Evolutionary conservation across 2,888 invertebrate species (phyloP).

Genomic region (Lottia scabra): DNA sequence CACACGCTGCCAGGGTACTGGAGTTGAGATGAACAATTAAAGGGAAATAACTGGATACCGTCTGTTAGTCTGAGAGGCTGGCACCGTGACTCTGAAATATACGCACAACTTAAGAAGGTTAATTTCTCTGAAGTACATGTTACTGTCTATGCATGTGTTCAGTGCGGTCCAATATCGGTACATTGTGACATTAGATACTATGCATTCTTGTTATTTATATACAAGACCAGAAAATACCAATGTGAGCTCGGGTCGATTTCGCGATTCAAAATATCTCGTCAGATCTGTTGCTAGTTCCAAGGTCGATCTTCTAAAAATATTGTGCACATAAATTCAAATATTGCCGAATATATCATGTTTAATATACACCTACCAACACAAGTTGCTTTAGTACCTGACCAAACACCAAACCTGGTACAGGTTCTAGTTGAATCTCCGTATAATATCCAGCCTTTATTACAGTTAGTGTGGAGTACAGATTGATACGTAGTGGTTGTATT

Average conservation of each 20-base stretch:
- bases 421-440: slow-evolving; percentile 34
- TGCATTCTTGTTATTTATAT: too few species aligned
- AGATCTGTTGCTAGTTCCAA: too few species aligned
- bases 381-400: slow-evolving; percentile 40
- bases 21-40: slow-evolving; percentile 5
- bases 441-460: slow-evolving; percentile 34
- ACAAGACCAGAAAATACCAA: too few species aligned
- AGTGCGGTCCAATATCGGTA: too few species aligned
- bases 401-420: slow-evolving; percentile 40
- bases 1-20: slow-evolving; percentile 16
- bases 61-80: slow-evolving; percentile 6
- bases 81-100: slow-evolving; percentile 21
- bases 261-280: too few species aligned
- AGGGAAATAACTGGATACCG: slow-evolving; percentile 14
- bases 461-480: slow-evolving; percentile 29
- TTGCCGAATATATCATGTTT: too few species aligned
- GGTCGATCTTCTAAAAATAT: too few species aligned
- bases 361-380: slow-evolving; percentile 31
- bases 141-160: too few species aligned
- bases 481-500: slow-evolving; percentile 37
- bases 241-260: too few species aligned
- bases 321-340: too few species aligned
- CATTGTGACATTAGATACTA: too few species aligned
- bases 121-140: too few species aligned
- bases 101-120: not conserved